Base-by-base conservation (phyloP, 2,888 invertebrate genomes). In the Agrypnus murinus region DNA sequence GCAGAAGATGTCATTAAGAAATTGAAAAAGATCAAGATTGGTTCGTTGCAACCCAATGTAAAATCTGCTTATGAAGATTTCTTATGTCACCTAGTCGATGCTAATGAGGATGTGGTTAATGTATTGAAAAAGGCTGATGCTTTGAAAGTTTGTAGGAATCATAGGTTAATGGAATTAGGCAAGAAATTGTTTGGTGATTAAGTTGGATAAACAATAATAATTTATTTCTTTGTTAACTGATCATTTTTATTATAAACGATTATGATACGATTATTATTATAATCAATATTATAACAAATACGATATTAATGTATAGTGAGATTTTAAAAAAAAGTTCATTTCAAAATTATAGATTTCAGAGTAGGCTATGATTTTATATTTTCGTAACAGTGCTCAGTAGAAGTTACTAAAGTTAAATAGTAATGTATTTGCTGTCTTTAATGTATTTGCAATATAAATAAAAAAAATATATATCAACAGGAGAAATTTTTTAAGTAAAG, bases 11-110 rank as follows among this genome's bases (percentile, higher is more conserved):
- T 96, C 65, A 89, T 95, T 60, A 92, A 92, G 79, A 93, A 93
- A 77, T 87, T 97, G 75, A 91, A 91, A 74, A 93, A 94, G 86
- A 95, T 96, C 0, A 94, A 93, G 86, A 89, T 93, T 77, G 95
- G 95, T 62, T 92, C 93, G 1, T 86, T 96, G 57, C 93, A 93
- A 36, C 91, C 93, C 0, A 95, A 95, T 84, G 92, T 95, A 0
- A 95, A 95, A 81, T 94, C 94, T 25, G 96, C 96, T 31, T 96
- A 94, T 86, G 96, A 96, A 86, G 96, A 96, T 86, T 93, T 96
- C 84, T 87, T 96, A 4, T 93, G 94, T 78, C 92, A 94, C 84
- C 86, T 96, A 79, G 94, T 95, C 19, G 94, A 94, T 76, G 93
- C 95, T 32, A 94, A 95, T 85, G 80, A 80, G 45, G 90, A 89